Percentiles rank a stretch among this genome's conserved stretches.
Conservation (phyloP, 2,888 invertebrate genomes). For the Hypena proboscidalis region DNA sequence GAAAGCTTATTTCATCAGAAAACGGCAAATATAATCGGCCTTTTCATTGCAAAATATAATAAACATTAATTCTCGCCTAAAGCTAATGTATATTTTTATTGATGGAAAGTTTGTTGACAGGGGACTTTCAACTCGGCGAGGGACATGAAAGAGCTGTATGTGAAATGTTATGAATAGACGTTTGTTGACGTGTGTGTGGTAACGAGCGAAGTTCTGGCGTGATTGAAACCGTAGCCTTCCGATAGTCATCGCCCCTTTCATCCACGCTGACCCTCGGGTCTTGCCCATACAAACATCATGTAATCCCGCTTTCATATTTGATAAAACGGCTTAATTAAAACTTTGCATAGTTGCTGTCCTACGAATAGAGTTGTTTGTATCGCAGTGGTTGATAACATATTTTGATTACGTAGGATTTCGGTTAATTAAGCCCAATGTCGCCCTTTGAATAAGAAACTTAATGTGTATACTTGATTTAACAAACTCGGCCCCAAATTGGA, state of each 20-base stretch:
- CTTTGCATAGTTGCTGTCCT: constrained; percentile 62
- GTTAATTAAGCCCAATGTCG: constrained; percentile 39
- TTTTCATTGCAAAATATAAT: constrained; percentile 4
- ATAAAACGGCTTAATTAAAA: constrained; percentile 76
- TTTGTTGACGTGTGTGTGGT: constrained; percentile 60
- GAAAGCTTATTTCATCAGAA: too few species aligned
- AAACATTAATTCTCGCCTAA: constrained; percentile 8
- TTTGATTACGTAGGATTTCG: constrained; percentile 45
- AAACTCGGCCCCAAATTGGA: constrained; percentile 15
- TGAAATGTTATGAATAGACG: constrained; percentile 66
- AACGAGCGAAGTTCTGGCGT: constrained; percentile 73
- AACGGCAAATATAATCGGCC: too few species aligned
- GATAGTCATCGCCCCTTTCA: constrained; percentile 78
- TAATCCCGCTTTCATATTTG: constrained; percentile 56
- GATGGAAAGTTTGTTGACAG: constrained; percentile 52
- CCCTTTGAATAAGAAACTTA: constrained; percentile 18
- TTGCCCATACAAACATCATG: constrained; percentile 48
- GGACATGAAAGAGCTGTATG: constrained; percentile 60
- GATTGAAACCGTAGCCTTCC: constrained; percentile 71
- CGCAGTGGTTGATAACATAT: constrained; percentile 44
- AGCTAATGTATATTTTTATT: constrained; percentile 29
- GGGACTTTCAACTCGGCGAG: constrained; percentile 49
- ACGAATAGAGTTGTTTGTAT: constrained; percentile 46
- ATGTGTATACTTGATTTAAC: constrained; percentile 14
- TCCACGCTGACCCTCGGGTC: constrained; percentile 60